Conservation (phyloP, 2,113 vertebrate species). For the Amphiprion ocellaris region DNA sequence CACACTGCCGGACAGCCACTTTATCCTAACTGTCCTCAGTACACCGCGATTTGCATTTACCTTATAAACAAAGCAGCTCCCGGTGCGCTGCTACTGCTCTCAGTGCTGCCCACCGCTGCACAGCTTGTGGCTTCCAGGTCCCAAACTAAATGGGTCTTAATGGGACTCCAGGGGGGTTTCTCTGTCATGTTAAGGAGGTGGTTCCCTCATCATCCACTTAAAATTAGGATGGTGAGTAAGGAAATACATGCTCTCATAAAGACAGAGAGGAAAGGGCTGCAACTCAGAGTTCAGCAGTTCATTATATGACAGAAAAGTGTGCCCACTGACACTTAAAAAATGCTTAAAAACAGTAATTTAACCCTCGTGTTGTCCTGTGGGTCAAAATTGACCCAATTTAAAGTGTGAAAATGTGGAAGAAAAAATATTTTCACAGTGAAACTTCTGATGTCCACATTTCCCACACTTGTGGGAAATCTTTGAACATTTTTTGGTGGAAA, state of each 20-base stretch:
- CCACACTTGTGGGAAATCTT: too few relatives aligned
- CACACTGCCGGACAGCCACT: neutral
- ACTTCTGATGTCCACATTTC: too few relatives aligned
- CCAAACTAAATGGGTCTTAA: neutral
- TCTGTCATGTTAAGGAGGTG: neutral
- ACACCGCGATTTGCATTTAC: slow-evolving; percentile 17
- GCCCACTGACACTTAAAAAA: neutral
- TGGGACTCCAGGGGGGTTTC: neutral
- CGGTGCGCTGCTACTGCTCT: neutral
- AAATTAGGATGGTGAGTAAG: neutral
- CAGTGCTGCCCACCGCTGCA: slow-evolving; percentile 12
- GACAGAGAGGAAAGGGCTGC: too few relatives aligned
- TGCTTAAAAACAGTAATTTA: too few relatives aligned
- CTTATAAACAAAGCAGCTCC: slow-evolving; percentile 11
- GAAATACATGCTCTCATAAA: neutral
- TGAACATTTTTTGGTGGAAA: too few relatives aligned
- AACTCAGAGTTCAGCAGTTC: too few relatives aligned
- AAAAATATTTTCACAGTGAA: too few relatives aligned
- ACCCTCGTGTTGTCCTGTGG: too few relatives aligned
- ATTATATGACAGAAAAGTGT: neutral
- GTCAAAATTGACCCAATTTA: too few relatives aligned
- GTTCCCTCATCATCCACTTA: neutral
- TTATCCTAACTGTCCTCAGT: slow-evolving; percentile 27
- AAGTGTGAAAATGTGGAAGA: too few relatives aligned
- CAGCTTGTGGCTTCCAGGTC: neutral